A percentile compares a stretch with the other conserved stretches of the same genome.
Evolutionary conservation across 1,140 invertebrate genomes (phyloP).

Genomic region (Plectrocnemia conspersa): DNA sequence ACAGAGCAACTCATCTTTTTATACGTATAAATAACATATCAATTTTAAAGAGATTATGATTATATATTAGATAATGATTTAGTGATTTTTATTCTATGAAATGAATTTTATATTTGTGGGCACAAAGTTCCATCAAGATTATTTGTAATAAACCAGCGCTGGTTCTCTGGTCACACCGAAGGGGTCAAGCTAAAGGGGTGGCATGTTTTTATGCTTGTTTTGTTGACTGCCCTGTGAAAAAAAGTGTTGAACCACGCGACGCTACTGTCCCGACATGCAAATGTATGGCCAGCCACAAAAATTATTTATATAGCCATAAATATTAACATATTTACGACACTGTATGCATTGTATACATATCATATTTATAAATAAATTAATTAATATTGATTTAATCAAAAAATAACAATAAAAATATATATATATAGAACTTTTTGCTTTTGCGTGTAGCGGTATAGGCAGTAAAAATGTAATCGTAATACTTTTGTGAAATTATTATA

Average conservation of each 20-base stretch:
- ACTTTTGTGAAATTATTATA: background rate
- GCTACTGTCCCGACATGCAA: constrained; percentile 16
- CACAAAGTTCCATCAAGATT: constrained; percentile 6
- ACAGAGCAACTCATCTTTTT: too few relatives aligned
- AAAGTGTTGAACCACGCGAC: constrained; percentile 11
- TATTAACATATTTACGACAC: constrained; percentile 1
- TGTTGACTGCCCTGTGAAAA: constrained; percentile 1
- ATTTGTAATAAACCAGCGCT: background rate
- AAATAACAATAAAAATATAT: background rate
- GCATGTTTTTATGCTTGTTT: constrained; percentile 19
- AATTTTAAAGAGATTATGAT: too few relatives aligned
- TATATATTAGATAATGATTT: too few relatives aligned
- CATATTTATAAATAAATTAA: background rate
- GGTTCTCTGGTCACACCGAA: background rate
- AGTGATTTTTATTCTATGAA: too few relatives aligned
- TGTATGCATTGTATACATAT: background rate
- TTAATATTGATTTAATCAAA: background rate
- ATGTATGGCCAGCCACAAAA: constrained; percentile 2
- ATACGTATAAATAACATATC: too few relatives aligned
- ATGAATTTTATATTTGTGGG: background rate
- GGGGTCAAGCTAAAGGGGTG: background rate
- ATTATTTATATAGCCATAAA: constrained; percentile 15
- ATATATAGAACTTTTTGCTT: background rate
- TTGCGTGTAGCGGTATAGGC: background rate
- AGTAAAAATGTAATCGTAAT: constrained; percentile 5